Percentiles rank a stretch among this genome's conserved stretches.
Conservation (phyloP, 2,888 invertebrate genomes). For the Lymantria monacha region DNA sequence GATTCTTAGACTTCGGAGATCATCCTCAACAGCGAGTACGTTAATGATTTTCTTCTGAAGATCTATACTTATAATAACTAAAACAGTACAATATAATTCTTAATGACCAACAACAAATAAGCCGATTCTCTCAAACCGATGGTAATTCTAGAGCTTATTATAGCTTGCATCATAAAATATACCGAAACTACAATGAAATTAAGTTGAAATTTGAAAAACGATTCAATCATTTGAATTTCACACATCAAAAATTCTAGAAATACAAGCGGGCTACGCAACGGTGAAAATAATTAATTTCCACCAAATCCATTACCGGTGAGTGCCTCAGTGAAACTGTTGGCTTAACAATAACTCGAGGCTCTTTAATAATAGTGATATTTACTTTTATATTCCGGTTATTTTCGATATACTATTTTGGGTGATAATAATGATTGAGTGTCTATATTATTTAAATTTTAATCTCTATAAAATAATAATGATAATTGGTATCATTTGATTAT, state of each 20-base stretch:
- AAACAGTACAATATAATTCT: slow-evolving; percentile 6
- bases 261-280: slow-evolving; percentile 38
- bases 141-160: slow-evolving; percentile 17
- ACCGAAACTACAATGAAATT: slow-evolving; percentile 14
- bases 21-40: too few relatives aligned
- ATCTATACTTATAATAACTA: background rate
- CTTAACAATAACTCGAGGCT: slow-evolving; percentile 44
- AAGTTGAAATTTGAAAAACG: slow-evolving; percentile 21
- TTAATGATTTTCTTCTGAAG: too few relatives aligned
- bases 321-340: slow-evolving; percentile 54
- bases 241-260: slow-evolving; percentile 60
- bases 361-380: slow-evolving; percentile 30
- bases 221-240: slow-evolving; percentile 44
- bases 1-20: too few relatives aligned
- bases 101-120: slow-evolving; percentile 15
- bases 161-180: slow-evolving; percentile 17
- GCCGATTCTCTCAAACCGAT: slow-evolving; percentile 15
- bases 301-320: slow-evolving; percentile 63
- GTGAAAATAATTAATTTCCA: slow-evolving; percentile 66
- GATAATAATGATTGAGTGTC: background rate
- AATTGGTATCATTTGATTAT: background rate
- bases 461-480: background rate
- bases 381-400: slow-evolving; percentile 12
- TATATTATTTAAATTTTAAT: background rate
- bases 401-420: slow-evolving; percentile 8